These are phyloP conservation scores for Solen grandis DNA, from an alignment of 1,140 invertebrate species.

Conservation along the genomic window DNA sequence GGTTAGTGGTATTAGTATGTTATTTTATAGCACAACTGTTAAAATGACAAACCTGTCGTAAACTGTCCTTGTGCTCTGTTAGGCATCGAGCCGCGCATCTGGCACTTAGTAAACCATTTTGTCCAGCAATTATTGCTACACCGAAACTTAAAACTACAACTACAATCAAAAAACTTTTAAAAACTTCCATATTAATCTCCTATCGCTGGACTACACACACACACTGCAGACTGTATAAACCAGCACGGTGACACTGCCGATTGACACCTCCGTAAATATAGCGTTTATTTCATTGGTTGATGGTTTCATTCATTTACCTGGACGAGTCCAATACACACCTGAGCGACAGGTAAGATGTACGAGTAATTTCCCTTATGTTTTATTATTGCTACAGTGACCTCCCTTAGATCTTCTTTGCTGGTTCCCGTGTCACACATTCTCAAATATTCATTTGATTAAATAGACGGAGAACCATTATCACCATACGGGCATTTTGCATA, in stretches of 20 bases:
- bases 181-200: conserved; percentile 49
- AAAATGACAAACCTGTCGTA: conserved; percentile 28
- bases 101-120: conserved; percentile 57
- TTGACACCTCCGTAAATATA: conserved; percentile 35
- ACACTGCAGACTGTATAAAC: conserved; percentile 36
- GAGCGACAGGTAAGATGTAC: background rate
- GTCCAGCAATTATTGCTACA: conserved; percentile 49
- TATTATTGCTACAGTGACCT: conserved; percentile 7
- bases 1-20: too few relatives aligned
- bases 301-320: conserved; percentile 49
- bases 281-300: conserved; percentile 39
- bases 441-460: too few relatives aligned
- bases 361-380: conserved; percentile 17
- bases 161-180: conserved; percentile 52
- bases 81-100: conserved; percentile 52
- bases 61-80: conserved; percentile 50
- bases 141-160: conserved; percentile 57
- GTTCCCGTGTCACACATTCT: too few relatives aligned
- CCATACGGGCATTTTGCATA: too few relatives aligned
- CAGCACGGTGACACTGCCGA: conserved; percentile 41
- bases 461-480: too few relatives aligned
- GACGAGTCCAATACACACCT: conserved; percentile 44
- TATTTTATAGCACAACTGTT: too few relatives aligned
- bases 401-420: background rate
- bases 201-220: conserved; percentile 26